These are phyloP conservation scores for human (Homo sapiens) DNA, from an alignment of 2,113 vertebrate genomes.

Conservation along the genomic window GRCh38 chr12:71631501-71632000, in stretches of 20 bases:
- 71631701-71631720: background rate
- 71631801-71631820: slow-evolving; percentile 93
- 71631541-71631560: background rate
- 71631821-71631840: slow-evolving; percentile 88
- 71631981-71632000: slow-evolving; percentile 74
- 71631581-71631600: slow-evolving; percentile 1
- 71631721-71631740: background rate
- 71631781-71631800: slow-evolving; percentile 96
- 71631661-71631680: background rate
- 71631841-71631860: slow-evolving; percentile 78
- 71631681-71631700: background rate
- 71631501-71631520: slow-evolving; percentile 32
- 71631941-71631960: background rate
- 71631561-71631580: slow-evolving; percentile 11
- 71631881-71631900: slow-evolving; percentile 85
- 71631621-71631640: background rate
- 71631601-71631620: background rate
- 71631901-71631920: background rate
- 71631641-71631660: background rate
- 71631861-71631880: slow-evolving; percentile 87
- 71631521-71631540: background rate
- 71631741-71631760: background rate
- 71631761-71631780: slow-evolving; percentile 86
- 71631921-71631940: background rate
- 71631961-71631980: slow-evolving; percentile 84